phyloP scores from a whole-genome alignment of 1,140 invertebrate genomes.

The Ephestia elutella region DNA sequence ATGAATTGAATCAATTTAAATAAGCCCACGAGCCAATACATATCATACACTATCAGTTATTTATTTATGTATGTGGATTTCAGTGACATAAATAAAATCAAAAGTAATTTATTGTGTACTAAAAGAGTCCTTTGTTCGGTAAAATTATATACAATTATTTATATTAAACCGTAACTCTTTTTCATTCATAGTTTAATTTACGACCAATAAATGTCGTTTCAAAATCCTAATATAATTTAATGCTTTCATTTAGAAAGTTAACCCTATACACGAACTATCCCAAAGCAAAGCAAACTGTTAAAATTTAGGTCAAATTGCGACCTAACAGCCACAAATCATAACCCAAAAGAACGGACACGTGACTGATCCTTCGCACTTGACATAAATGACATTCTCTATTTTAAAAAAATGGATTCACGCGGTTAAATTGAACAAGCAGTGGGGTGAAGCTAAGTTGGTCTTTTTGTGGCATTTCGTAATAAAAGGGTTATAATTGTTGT shows the following conservation, averaged over 20 bases:
- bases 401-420: slow-evolving; percentile 11
- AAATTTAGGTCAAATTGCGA: slow-evolving; percentile 35
- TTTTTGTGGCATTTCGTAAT: background rate
- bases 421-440: background rate
- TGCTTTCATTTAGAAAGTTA: slow-evolving; percentile 22
- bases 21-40: background rate
- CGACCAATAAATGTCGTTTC: slow-evolving; percentile 38
- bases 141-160: background rate
- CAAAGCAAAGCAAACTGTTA: slow-evolving; percentile 22
- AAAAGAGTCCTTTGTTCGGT: background rate
- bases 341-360: slow-evolving; percentile 25
- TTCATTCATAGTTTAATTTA: slow-evolving; percentile 43
- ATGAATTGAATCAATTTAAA: background rate
- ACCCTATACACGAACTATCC: slow-evolving; percentile 32
- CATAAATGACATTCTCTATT: too few relatives aligned
- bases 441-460: background rate
- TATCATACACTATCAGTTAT: background rate
- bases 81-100: too few relatives aligned
- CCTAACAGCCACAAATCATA: slow-evolving; percentile 45
- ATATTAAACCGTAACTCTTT: background rate
- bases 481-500: slow-evolving; percentile 11
- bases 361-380: slow-evolving; percentile 22
- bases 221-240: slow-evolving; percentile 29
- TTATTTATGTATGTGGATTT: too few relatives aligned
- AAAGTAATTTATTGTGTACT: background rate